Conservation (phyloP, 1,140 invertebrate genomes). For the Bilobella aurantiaca region DNA sequence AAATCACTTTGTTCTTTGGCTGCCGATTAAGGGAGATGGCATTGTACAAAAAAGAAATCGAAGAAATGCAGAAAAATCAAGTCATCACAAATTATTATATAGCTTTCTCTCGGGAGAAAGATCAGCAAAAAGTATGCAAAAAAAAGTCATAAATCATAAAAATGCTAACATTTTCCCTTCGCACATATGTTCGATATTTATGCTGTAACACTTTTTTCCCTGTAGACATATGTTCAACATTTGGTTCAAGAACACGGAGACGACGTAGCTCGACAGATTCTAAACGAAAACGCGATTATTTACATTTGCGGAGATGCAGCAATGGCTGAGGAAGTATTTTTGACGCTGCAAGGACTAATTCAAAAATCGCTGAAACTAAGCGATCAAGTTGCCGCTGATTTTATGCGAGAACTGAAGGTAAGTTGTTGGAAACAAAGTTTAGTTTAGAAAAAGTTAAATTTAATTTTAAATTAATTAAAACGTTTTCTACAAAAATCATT, state of each 20-base stretch:
- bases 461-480: too few species aligned
- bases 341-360: neutral
- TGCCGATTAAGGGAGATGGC: constrained; percentile 70
- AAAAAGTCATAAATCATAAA: too few species aligned
- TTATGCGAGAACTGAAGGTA: neutral
- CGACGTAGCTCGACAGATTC: neutral
- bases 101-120: neutral
- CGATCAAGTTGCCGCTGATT: neutral
- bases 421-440: too few species aligned
- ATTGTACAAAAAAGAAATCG: constrained; percentile 62
- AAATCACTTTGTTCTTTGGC: constrained; percentile 72
- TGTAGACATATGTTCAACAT: neutral
- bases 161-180: too few species aligned
- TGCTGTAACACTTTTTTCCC: neutral
- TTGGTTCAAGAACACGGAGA: neutral
- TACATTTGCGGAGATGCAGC: neutral
- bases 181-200: neutral
- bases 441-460: too few species aligned
- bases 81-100: neutral
- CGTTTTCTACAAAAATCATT: neutral
- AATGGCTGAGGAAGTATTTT: neutral
- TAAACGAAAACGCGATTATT: neutral
- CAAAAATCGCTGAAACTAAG: neutral
- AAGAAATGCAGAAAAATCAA: neutral
- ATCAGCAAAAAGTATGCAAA: neutral